These are phyloP conservation scores for Oreonectes daqikongensis DNA, from an alignment of 2,797 vertebrate genomes.

Conservation along the genomic window DNA sequence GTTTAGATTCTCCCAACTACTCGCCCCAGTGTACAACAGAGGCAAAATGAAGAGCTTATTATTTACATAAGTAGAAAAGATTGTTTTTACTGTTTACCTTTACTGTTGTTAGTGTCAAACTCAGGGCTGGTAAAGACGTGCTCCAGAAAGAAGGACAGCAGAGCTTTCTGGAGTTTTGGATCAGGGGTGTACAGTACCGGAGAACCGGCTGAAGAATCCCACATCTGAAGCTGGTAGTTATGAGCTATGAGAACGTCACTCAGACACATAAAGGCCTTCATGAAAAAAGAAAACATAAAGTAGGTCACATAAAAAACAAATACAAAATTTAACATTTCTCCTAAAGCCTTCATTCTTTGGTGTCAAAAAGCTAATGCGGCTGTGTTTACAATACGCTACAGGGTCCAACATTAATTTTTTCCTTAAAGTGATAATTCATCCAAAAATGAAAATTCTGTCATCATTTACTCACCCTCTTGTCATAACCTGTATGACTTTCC, in stretches of 20 bases:
- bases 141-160: constrained; percentile 78
- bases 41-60: not conserved
- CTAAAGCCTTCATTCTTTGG: not conserved
- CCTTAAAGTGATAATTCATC: too few relatives aligned
- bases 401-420: too few relatives aligned
- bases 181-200: constrained; percentile 79
- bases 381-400: too few relatives aligned
- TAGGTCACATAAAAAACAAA: not conserved
- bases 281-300: not conserved
- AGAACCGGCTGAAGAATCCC: constrained; percentile 66
- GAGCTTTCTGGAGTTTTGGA: constrained; percentile 82
- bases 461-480: too few relatives aligned
- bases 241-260: constrained; percentile 87
- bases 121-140: constrained; percentile 78
- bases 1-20: not conserved
- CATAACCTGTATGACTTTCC: too few relatives aligned
- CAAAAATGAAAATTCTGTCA: too few relatives aligned
- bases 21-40: not conserved
- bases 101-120: constrained; percentile 70
- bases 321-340: not conserved
- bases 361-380: too few relatives aligned
- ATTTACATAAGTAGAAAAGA: not conserved
- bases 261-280: constrained; percentile 84
- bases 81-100: constrained; percentile 65
- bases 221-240: constrained; percentile 78